Conservation (phyloP, 2,113 vertebrate species). For the Pachypanchax playfairii region DNA sequence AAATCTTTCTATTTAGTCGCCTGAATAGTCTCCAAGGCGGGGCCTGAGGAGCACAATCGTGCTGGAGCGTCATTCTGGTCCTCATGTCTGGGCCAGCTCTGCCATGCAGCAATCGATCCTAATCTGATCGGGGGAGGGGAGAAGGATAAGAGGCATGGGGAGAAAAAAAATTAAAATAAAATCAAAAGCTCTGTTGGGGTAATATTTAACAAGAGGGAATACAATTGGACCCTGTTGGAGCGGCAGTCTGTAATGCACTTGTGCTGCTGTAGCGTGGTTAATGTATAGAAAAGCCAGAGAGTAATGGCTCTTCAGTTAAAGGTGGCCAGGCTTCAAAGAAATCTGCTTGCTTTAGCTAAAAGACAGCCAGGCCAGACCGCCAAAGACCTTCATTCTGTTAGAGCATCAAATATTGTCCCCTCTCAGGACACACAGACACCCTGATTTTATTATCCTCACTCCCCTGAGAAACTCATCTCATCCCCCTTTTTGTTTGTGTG, state of each 20-base stretch:
- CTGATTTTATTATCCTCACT: constrained; percentile 84
- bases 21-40: constrained; percentile 82
- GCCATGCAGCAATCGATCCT: constrained; percentile 81
- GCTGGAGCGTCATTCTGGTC: constrained; percentile 70
- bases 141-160: constrained; percentile 61
- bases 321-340: constrained; percentile 81
- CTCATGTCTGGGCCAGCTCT: constrained; percentile 73
- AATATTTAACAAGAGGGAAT: constrained; percentile 82
- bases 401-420: constrained; percentile 75
- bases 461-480: constrained; percentile 81
- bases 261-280: constrained; percentile 72
- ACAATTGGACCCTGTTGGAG: constrained; percentile 71
- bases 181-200: constrained; percentile 82
- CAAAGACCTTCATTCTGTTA: constrained; percentile 81
- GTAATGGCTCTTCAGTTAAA: constrained; percentile 74
- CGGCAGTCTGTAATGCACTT: constrained; percentile 77
- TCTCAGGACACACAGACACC: constrained; percentile 68
- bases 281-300: constrained; percentile 73
- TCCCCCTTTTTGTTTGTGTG: constrained; percentile 76
- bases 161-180: constrained; percentile 82
- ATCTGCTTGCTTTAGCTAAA: constrained; percentile 85
- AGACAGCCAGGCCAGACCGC: constrained; percentile 67
- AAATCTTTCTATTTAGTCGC: constrained; percentile 86
- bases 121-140: constrained; percentile 78
- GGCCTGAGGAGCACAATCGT: constrained; percentile 69